Base-by-base conservation (phyloP, 1,140 invertebrate genomes). In the Teleogryllus occipitalis region DNA sequence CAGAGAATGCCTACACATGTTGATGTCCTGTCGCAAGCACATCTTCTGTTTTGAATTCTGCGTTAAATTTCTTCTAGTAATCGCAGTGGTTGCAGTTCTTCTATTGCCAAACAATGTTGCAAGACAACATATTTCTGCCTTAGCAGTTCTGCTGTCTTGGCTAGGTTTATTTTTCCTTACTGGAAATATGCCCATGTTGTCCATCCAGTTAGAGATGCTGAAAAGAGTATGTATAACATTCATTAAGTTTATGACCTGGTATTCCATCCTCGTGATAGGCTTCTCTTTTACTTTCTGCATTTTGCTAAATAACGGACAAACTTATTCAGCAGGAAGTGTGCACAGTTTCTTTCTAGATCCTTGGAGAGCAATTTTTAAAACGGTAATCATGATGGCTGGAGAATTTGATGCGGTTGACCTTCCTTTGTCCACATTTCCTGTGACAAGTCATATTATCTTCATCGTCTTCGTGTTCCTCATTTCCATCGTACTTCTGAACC, bases 381-480 rank as follows among this genome's bases (percentile, higher is more conserved):
- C 93, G 0, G 90, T 94, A 21, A 91, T 94, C 3, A 95, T 95
- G 94, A 87, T 95, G 39, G 94, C 93, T 0, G 94, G 94, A 15
- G 94, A 95, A 85, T 93, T 95, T 82, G 93, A 95, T 82, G 92
- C 93, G 0, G 87, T 89, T 7, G 90, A 90, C 18, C 91, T 95
- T n/a, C 90, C 93, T 49, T 95, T 95, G 82, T 85, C 89, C 21
- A 86, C 87, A 15, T 88, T 89, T 83, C 91, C 91, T 8, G 83
- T 91, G 8, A 89, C 89, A 46, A 93, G 92, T 82, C 92, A 92
- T 81, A 81, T 93, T 0, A 89, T 95, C 47, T 95, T 95, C 83
- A 87, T 93, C 14, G 84, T 93, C 1, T 95, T 95, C 81, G 91
- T 95, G 7, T 93, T 95, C 82, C 89, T 94, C 81, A 92, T 95